Conservation (phyloP, 2,113 vertebrate species). For the Monopterus albus region DNA sequence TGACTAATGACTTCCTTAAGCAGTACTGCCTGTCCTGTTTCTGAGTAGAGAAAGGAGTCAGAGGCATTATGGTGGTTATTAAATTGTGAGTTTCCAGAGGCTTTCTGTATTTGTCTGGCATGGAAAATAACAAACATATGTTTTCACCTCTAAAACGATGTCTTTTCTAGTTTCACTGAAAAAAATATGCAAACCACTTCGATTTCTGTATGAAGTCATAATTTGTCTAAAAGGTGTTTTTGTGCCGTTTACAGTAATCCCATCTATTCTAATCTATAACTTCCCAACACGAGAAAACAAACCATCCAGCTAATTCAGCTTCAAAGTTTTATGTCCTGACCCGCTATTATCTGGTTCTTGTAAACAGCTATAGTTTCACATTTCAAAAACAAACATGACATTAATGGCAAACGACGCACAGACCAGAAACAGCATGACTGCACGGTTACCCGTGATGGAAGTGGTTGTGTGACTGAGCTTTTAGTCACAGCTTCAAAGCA, state of each 20-base stretch:
- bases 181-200: not conserved
- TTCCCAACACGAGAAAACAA: constrained; percentile 40
- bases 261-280: constrained; percentile 44
- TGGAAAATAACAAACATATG: not conserved
- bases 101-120: not conserved
- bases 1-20: constrained; percentile 4
- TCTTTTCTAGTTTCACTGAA: not conserved
- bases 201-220: constrained; percentile 17
- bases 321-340: constrained; percentile 1
- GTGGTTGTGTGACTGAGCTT: constrained; percentile 63
- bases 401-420: constrained; percentile 50
- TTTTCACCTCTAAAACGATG: not conserved
- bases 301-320: constrained; percentile 21
- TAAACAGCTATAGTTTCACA: constrained; percentile 46
- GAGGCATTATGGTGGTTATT: not conserved
- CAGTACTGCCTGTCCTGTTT: constrained; percentile 1
- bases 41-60: not conserved
- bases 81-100: not conserved
- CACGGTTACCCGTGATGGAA: constrained; percentile 56
- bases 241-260: constrained; percentile 40
- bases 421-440: constrained; percentile 36
- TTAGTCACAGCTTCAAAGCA: constrained; percentile 75
- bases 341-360: constrained; percentile 37
- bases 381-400: constrained; percentile 65
- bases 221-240: constrained; percentile 25